Conservation (phyloP, 2,113 vertebrate species). For the Takifugu flavidus region DNA sequence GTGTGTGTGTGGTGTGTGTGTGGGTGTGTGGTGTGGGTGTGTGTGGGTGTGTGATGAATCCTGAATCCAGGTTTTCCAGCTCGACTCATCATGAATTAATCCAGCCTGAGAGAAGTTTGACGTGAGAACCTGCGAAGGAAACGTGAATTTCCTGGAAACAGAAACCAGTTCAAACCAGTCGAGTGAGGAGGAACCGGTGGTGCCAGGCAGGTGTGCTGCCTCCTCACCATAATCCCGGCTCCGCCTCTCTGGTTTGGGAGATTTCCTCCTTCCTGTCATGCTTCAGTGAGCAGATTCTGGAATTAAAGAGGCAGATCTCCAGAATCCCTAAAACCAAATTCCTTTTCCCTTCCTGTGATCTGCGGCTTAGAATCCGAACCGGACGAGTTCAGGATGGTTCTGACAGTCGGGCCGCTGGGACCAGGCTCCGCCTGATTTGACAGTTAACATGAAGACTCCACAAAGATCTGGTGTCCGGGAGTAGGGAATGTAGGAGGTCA, state of each 20-base stretch:
- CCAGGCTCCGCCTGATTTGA: too few species aligned
- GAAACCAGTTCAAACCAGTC: constrained; percentile 2
- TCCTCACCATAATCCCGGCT: constrained; percentile 26
- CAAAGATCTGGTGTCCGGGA: too few species aligned
- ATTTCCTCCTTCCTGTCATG: constrained; percentile 12
- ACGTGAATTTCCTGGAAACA: constrained; percentile 53
- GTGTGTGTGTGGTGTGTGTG: background rate
- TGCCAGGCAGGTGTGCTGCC: too few species aligned
- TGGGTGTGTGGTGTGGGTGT: background rate
- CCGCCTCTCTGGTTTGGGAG: background rate
- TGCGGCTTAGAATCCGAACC: background rate
- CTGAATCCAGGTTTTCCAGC: background rate
- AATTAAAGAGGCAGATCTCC: background rate
- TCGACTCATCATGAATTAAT: constrained; percentile 56
- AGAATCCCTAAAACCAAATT: background rate
- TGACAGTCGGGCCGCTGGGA: background rate
- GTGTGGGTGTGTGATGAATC: too few species aligned
- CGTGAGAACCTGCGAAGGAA: constrained; percentile 46
- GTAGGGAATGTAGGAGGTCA: too few species aligned
- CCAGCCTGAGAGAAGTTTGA: constrained; percentile 47
- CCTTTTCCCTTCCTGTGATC: constrained; percentile 11
- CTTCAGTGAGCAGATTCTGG: constrained; percentile 21
- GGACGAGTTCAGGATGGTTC: too few species aligned
- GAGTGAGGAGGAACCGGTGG: too few species aligned
- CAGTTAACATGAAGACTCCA: too few species aligned